Conservation (phyloP, 2,888 invertebrate species). For the Antheraea assamensis region DNA sequence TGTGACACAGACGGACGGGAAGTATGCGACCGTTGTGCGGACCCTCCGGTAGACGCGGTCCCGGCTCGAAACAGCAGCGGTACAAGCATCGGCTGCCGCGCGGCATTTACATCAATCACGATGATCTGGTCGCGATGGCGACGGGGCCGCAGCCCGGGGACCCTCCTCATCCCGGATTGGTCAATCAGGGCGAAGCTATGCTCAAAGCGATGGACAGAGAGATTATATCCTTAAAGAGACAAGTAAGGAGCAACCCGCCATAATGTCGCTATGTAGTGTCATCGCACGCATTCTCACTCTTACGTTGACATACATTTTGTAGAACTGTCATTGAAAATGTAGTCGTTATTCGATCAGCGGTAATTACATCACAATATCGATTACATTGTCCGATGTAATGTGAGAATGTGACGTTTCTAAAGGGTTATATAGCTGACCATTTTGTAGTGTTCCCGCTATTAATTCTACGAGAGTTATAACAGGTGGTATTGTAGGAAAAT, state of each 20-base stretch:
- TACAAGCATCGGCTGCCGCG: conserved; percentile 95
- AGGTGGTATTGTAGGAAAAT: conserved; percentile 47
- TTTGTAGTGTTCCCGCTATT: conserved; percentile 49
- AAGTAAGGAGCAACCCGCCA: conserved; percentile 88
- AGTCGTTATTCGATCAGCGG: background rate
- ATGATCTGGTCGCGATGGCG: conserved; percentile 96
- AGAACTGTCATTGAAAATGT: conserved; percentile 9
- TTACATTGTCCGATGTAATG: conserved; percentile 49
- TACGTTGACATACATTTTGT: conserved; percentile 47
- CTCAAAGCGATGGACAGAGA: conserved; percentile 96
- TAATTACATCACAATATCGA: background rate
- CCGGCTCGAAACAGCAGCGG: conserved; percentile 75
- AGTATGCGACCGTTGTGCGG: conserved; percentile 90
- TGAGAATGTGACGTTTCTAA: conserved; percentile 57
- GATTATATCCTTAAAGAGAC: conserved; percentile 96
- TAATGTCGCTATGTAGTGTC: conserved; percentile 60
- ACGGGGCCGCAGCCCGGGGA: conserved; percentile 86
- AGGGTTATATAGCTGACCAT: conserved; percentile 39
- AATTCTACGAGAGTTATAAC: conserved; percentile 42
- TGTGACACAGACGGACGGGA: conserved; percentile 89
- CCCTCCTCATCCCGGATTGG: conserved; percentile 71
- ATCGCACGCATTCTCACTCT: conserved; percentile 68
- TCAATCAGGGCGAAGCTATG: conserved; percentile 90
- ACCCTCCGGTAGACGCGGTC: conserved; percentile 83
- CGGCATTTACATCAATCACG: conserved; percentile 98